Percentiles rank a stretch among this genome's conserved stretches.
Evolutionary conservation across 92 coral and sea anemone species (phyloP).

Genomic region (Palythoa heliodiscus): DNA sequence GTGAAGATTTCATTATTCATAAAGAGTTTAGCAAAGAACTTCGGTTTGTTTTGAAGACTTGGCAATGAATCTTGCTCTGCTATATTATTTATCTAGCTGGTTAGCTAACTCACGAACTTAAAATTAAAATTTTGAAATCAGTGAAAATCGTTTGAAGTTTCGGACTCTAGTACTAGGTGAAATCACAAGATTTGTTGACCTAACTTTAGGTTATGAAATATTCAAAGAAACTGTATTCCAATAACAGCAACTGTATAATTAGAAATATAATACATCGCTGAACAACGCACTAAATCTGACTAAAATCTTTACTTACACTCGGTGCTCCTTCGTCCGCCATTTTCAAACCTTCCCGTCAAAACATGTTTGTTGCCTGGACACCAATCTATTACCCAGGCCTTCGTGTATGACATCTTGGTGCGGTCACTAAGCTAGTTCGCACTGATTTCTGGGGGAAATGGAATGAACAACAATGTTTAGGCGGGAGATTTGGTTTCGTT

Average conservation of each 20-base stretch:
- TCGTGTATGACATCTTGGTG: neutral
- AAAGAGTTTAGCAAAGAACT: no score
- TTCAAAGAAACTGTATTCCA: neutral
- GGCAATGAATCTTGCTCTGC: no score
- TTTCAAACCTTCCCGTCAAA: constrained; percentile 31
- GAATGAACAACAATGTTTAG: constrained; percentile 56
- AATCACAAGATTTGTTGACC: neutral
- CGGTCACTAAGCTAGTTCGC: constrained; percentile 23
- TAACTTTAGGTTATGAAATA: neutral
- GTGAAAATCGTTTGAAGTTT: no score
- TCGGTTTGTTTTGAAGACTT: no score
- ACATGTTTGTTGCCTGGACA: constrained; percentile 49
- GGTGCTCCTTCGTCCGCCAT: constrained; percentile 76
- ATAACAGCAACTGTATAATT: neutral
- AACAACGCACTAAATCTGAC: neutral
- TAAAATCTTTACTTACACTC: constrained; percentile 14
- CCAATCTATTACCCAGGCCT: constrained; percentile 21
- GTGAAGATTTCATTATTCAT: no score
- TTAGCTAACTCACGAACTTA: no score
- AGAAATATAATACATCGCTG: neutral
- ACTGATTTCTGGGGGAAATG: constrained; percentile 34
- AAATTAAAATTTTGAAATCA: no score
- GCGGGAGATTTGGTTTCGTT: constrained; percentile 73
- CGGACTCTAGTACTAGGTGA: no score
- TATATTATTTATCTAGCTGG: no score